A percentile compares a stretch with the other conserved stretches of the same genome.
Evolutionary conservation across 2,888 invertebrate species (phyloP).

Genomic region (Eupithecia dodoneata): DNA sequence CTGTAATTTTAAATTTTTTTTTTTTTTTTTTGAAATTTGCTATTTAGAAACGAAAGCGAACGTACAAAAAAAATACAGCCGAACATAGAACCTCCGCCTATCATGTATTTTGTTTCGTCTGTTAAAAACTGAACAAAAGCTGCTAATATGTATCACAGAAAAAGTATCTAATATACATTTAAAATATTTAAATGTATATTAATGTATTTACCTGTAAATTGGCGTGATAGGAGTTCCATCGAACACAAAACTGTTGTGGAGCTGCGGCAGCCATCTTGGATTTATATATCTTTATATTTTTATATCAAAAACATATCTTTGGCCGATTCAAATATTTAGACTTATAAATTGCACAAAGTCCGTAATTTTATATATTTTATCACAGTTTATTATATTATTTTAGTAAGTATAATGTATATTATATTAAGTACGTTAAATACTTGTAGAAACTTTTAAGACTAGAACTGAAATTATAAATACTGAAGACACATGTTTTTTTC

Average conservation of each 20-base stretch:
- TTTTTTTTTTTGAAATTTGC: too few relatives aligned
- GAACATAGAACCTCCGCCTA: too few relatives aligned
- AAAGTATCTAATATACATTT: too few relatives aligned
- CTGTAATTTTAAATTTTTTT: too few relatives aligned
- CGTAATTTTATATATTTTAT: constrained; percentile 45
- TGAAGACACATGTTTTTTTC: constrained; percentile 53
- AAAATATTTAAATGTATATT: not conserved
- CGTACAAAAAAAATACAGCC: too few relatives aligned
- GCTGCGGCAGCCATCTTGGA: constrained; percentile 73
- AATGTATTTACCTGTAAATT: constrained; percentile 85
- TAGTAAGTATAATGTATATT: constrained; percentile 58
- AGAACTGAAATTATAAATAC: constrained; percentile 69
- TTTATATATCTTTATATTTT: constrained; percentile 41
- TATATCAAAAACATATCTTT: constrained; percentile 57
- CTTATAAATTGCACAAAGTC: constrained; percentile 64
- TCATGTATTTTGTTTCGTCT: too few relatives aligned
- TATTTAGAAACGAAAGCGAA: too few relatives aligned
- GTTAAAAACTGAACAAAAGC: too few relatives aligned
- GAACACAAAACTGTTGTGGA: constrained; percentile 88
- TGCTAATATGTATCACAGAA: too few relatives aligned
- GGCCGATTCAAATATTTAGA: constrained; percentile 50
- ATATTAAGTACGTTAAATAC: constrained; percentile 72
- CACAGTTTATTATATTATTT: constrained; percentile 50
- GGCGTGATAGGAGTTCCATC: constrained; percentile 93
- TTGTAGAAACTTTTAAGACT: constrained; percentile 80